Evolutionary conservation across 1,140 invertebrate genomes (phyloP).

Genomic region (Drosophila kikkawai): DNA sequence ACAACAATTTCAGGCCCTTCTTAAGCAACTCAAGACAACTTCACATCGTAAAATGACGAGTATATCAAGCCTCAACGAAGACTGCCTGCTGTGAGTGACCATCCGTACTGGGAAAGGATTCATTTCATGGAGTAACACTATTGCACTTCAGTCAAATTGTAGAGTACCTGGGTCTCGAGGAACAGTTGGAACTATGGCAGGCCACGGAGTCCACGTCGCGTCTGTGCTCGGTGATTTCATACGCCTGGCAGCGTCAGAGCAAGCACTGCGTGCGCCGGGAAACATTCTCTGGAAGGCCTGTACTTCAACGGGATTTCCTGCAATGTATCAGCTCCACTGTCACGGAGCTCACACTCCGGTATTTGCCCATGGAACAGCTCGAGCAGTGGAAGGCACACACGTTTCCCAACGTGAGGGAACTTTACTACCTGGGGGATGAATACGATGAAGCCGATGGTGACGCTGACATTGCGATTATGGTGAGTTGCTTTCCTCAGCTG

Average conservation of each 20-base stretch:
- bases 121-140: background rate
- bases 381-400: slow-evolving; percentile 10
- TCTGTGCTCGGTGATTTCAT: slow-evolving; percentile 15
- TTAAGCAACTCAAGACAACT: too few species aligned
- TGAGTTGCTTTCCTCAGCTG: slow-evolving; percentile 26
- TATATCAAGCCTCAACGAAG: slow-evolving; percentile 32
- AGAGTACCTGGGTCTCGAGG: slow-evolving; percentile 34
- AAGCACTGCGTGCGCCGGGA: slow-evolving; percentile 2
- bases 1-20: background rate
- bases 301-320: slow-evolving; percentile 4
- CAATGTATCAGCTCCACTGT: slow-evolving; percentile 13
- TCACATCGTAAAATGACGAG: background rate
- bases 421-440: slow-evolving; percentile 34
- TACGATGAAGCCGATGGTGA: slow-evolving; percentile 20
- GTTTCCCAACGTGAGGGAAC: slow-evolving; percentile 11
- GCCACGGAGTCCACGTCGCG: slow-evolving; percentile 20
- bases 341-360: slow-evolving; percentile 11
- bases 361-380: slow-evolving; percentile 22
- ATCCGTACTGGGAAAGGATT: too few species aligned
- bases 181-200: slow-evolving; percentile 41
- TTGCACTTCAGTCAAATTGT: slow-evolving; percentile 31
- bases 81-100: slow-evolving; percentile 43
- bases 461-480: slow-evolving; percentile 22
- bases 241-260: slow-evolving; percentile 24
- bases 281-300: background rate